Base-by-base conservation (phyloP, 92 coral and sea anemone species). In the Porites rus region DNA sequence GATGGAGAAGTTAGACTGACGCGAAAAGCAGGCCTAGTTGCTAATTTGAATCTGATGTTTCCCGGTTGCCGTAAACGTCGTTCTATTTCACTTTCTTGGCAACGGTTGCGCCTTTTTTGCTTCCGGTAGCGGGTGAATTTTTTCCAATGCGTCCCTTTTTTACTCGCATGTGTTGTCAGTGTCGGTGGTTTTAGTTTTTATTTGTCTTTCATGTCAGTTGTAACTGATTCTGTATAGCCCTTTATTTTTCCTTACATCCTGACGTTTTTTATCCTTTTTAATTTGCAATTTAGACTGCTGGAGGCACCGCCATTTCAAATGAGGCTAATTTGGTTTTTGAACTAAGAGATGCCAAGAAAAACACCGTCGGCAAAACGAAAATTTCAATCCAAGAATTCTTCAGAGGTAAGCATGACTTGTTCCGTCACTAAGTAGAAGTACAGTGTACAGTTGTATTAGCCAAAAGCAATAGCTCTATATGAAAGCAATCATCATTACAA, bases 301-400 rank as follows among this genome's bases (percentile, higher is more conserved):
- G 96, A 16, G 95, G 95, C 10, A 86, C 90, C 38, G 95, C 97
- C 21, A 90, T 96, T 68, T 88, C 98, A n/a, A 96, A 90, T 74
- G 97, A 96, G 51, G 95, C 97, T 3, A 31, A 78, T 46, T 54
- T 96, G 43, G 66, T 89, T 16, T 94, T 96, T 79, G 98, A 96
- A 61, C 77, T 96, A 81, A 85, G 92, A 85, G 95, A 94, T 67
- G 91, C 91, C 50, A 94, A 94, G 90, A 96, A 96, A 81, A 94
- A 96, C 69, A 24, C 81, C 9, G 77, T 86, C 12, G 96, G 97
- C 28, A 78, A 85, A 64, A 72, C 87, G 60, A 96, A 91, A 89
- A 91, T 90, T n/a, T 54, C 94, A 9, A 90, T 96, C 5, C 90
- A 79, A 58, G 97, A 96, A 12, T 92, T 96, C 86, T 94, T 96